phyloP scores from a whole-genome alignment of 2,888 invertebrate species.

The Asteroscopus sphinx region DNA sequence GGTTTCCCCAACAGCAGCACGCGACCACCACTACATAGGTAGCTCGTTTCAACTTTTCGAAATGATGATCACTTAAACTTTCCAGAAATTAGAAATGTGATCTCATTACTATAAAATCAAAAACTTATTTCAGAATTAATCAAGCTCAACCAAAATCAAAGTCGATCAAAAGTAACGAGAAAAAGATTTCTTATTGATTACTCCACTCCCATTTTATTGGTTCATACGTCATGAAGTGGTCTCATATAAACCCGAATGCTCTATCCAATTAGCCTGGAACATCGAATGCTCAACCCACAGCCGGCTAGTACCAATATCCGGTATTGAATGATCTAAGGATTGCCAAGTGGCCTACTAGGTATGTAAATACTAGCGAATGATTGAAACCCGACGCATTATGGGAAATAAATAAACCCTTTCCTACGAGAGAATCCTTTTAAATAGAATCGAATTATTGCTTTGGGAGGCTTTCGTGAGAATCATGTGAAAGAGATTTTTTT shows the following conservation, averaged over 20 bases:
- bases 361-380: conserved; percentile 57
- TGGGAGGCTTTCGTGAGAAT: conserved; percentile 19
- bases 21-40: too few relatives aligned
- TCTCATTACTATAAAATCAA: conserved; percentile 16
- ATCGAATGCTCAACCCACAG: conserved; percentile 58
- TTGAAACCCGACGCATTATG: conserved; percentile 48
- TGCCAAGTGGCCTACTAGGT: conserved; percentile 62
- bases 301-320: conserved; percentile 71
- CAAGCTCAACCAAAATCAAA: conserved; percentile 37
- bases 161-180: conserved; percentile 43
- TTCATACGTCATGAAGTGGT: conserved; percentile 56
- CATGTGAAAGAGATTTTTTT: conserved; percentile 13
- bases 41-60: too few relatives aligned
- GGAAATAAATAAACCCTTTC: conserved; percentile 55
- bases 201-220: conserved; percentile 55
- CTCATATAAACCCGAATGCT: conserved; percentile 61
- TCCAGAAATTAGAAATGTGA: too few relatives aligned
- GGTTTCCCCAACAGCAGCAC: too few relatives aligned
- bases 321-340: conserved; percentile 59
- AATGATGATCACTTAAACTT: too few relatives aligned
- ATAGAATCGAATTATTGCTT: conserved; percentile 38
- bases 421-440: conserved; percentile 40
- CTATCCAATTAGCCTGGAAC: conserved; percentile 66
- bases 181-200: conserved; percentile 54
- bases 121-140: conserved; percentile 34